A percentile compares a stretch with the other conserved stretches of the same genome.
Evolutionary conservation across 2,888 invertebrate genomes (phyloP).

Genomic region (Dascillus cervinus): DNA sequence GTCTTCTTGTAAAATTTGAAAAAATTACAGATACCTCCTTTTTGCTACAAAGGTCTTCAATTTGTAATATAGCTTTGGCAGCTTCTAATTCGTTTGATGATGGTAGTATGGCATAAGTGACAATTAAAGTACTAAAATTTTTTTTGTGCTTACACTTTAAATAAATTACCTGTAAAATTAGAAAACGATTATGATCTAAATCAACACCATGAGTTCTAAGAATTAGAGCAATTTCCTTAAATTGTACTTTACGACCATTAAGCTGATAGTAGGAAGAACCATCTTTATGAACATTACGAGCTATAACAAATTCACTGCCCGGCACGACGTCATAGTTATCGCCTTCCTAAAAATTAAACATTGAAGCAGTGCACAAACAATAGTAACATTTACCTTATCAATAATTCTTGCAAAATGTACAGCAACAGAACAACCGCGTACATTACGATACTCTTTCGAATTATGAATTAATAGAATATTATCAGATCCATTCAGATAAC

Average conservation of each 20-base stretch:
- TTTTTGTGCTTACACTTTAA: too few relatives aligned
- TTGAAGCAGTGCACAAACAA: neutral
- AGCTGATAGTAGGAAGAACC: conserved; percentile 73
- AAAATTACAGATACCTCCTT: too few relatives aligned
- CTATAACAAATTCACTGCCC: conserved; percentile 71
- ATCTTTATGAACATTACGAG: conserved; percentile 78
- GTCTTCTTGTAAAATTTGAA: too few relatives aligned
- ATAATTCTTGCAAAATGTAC: conserved; percentile 81
- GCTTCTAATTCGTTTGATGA: too few relatives aligned
- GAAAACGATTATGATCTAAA: conserved; percentile 91
- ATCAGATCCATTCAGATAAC: too few relatives aligned
- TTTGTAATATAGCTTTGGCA: too few relatives aligned
- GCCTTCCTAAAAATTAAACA: conserved; percentile 46
- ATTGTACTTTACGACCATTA: conserved; percentile 65
- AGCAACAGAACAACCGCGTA: conserved; percentile 74
- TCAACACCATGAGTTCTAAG: conserved; percentile 83
- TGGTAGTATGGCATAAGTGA: too few relatives aligned
- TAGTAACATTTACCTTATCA: conserved; percentile 56
- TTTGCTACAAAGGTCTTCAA: too few relatives aligned
- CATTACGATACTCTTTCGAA: conserved; percentile 68
- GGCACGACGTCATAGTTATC: conserved; percentile 72
- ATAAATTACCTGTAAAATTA: conserved; percentile 80
- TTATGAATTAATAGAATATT: conserved; percentile 88
- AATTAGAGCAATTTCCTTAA: conserved; percentile 77
- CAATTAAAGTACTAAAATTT: too few relatives aligned